Conservation (phyloP, 30 jellyfish, hydroid and myxozoan genomes). For the Turritopsis rubra region DNA sequence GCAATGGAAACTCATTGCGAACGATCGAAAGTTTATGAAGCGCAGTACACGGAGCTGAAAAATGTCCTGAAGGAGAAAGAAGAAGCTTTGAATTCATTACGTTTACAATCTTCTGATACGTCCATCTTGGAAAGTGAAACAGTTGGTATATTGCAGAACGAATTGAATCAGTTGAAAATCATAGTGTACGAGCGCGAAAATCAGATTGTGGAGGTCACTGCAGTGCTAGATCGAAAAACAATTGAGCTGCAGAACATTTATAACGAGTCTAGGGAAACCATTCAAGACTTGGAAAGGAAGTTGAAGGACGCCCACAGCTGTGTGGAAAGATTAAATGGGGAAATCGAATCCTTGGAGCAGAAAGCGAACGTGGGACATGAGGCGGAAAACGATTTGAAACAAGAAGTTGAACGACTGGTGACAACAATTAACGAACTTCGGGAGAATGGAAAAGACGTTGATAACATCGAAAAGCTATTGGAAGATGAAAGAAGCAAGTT, state of each 20-base stretch:
- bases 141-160: conserved; percentile 20
- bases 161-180: conserved; percentile 23
- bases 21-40: conserved; percentile 27
- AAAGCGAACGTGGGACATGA: neutral
- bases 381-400: neutral
- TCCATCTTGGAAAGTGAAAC: conserved; percentile 39
- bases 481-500: neutral
- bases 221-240: conserved; percentile 58
- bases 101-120: conserved; percentile 29
- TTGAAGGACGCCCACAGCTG: neutral
- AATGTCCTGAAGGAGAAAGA: conserved; percentile 19
- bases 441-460: neutral
- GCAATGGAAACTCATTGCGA: conserved; percentile 27
- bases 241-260: conserved; percentile 56
- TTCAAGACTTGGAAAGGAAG: neutral
- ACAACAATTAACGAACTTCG: neutral
- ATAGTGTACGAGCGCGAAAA: conserved; percentile 30
- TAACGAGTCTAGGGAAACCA: conserved; percentile 13
- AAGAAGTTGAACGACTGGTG: neutral
- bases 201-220: conserved; percentile 54
- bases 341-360: neutral
- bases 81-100: conserved; percentile 10
- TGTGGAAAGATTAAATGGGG: neutral
- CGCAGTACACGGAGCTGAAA: conserved; percentile 29
- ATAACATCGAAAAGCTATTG: neutral